These are phyloP conservation scores for Ptyas mucosa DNA, from an alignment of 2,113 vertebrate species.

Conservation along the genomic window DNA sequence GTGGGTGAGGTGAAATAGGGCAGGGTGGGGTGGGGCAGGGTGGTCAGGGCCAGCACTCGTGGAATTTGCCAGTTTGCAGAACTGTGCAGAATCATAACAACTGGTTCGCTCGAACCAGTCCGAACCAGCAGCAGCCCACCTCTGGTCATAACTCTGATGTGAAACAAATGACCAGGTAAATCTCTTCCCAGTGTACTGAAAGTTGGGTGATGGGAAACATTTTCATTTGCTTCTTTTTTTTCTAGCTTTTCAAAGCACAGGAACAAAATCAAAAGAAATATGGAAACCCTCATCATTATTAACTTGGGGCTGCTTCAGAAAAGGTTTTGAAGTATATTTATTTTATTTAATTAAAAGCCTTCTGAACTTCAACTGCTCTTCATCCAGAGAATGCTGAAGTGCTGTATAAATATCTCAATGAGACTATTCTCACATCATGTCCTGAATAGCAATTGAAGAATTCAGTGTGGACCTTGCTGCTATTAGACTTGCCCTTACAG, in stretches of 20 bases:
- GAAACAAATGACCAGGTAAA: background rate
- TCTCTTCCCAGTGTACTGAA: background rate
- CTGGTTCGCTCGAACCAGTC: too few species aligned
- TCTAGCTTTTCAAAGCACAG: background rate
- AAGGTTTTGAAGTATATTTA: background rate
- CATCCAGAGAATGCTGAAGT: background rate
- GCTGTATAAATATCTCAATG: background rate
- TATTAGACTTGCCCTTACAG: background rate
- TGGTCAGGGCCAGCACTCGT: too few species aligned
- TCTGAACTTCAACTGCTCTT: background rate
- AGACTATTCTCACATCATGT: background rate
- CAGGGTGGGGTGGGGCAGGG: too few species aligned
- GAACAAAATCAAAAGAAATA: background rate
- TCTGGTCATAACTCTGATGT: background rate
- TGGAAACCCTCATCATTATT: background rate
- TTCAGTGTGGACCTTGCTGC: background rate
- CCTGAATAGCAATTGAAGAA: background rate
- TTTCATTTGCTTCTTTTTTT: background rate
- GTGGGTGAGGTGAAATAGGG: too few species aligned
- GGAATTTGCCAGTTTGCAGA: too few species aligned
- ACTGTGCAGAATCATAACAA: too few species aligned
- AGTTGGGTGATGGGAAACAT: background rate
- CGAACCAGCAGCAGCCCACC: too few species aligned
- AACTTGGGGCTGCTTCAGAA: background rate
- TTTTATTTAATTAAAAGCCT: background rate